Base-by-base conservation (phyloP, 2,888 invertebrate genomes). In the Gymnoscelis rufifasciata region DNA sequence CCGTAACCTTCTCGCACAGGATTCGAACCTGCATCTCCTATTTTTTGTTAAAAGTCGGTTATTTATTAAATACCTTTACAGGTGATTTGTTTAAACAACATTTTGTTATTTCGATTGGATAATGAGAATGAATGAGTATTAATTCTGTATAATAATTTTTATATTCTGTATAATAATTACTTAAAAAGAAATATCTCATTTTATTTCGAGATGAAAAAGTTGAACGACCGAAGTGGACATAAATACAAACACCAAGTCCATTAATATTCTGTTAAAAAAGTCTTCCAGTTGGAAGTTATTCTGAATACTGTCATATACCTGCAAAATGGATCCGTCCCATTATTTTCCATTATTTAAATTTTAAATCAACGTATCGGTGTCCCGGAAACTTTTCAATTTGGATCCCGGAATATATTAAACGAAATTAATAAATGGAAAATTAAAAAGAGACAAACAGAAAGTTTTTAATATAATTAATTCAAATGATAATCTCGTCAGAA, bases 391-490 rank as follows among this genome's bases (percentile, higher is more conserved):
- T 75, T 74, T 72, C 62, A 66, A 71, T 72, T 70, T 63, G 57
- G 54, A 52, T 39, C 44, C 51, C 47, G 56, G 54, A 70, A 71
- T 72, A 72, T 68, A 71, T 72, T 71, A 74, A 66, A 64, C 62
- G 60, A 71, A 68, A 74, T 72, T 72, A 72, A 71, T 71, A 71
- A 71, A 71, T 62, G 70, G 64, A 46, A 61, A 64, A 59, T 62
- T 57, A 62, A 70, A 71, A 70, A 63, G 51, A 60, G 58, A 68
- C 71, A 71, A 74, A 74, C 71, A 74, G 64, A 72, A 74, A 78
- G 62, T 76, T 74, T 49, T 74, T 68, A 59, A 74, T 74, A 37
- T 66, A 68, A 64, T 24, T 29, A 43, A 53, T 74, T 71, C 63
- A 70, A 72, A 71, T 69, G 33, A 39, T 37, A 51, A 46, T 19